phyloP scores from a whole-genome alignment of 2,888 invertebrate genomes.

The Epiblema foenella region DNA sequence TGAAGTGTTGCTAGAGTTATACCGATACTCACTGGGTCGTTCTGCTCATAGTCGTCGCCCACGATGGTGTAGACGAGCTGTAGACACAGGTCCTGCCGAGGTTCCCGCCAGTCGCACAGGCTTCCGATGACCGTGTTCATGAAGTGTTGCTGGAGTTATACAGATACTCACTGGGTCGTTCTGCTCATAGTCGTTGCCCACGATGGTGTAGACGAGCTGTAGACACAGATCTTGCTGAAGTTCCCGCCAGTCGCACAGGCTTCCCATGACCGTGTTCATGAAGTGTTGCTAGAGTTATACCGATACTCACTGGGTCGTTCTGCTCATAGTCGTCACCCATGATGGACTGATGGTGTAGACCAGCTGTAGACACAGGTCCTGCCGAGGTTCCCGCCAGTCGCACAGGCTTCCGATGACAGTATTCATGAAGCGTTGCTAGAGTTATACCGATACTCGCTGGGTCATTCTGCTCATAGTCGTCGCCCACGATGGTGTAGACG shows the following conservation, averaged over 20 bases:
- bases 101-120: too few relatives aligned
- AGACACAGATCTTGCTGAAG: too few relatives aligned
- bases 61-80: slow-evolving; percentile 66
- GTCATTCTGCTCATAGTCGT: slow-evolving; percentile 74
- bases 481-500: slow-evolving; percentile 66
- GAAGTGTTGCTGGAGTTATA: too few relatives aligned
- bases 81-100: too few relatives aligned
- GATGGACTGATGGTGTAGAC: slow-evolving; percentile 60
- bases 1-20: too few relatives aligned
- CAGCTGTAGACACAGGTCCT: slow-evolving; percentile 67
- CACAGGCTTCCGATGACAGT: slow-evolving; percentile 61
- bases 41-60: slow-evolving; percentile 76
- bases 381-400: slow-evolving; percentile 54
- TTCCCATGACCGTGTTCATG: too few relatives aligned
- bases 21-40: slow-evolving; percentile 64
- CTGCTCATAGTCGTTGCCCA: too few relatives aligned
- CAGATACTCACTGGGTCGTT: too few relatives aligned
- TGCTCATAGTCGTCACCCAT: slow-evolving; percentile 78
- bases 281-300: too few relatives aligned
- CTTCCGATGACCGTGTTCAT: too few relatives aligned
- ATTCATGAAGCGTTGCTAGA: slow-evolving; percentile 53
- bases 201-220: too few relatives aligned
- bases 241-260: too few relatives aligned
- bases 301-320: slow-evolving; percentile 64
- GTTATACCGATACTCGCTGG: slow-evolving; percentile 56